Conservation (phyloP, 2,113 vertebrate genomes). For the Paedocypris sp. region DNA sequence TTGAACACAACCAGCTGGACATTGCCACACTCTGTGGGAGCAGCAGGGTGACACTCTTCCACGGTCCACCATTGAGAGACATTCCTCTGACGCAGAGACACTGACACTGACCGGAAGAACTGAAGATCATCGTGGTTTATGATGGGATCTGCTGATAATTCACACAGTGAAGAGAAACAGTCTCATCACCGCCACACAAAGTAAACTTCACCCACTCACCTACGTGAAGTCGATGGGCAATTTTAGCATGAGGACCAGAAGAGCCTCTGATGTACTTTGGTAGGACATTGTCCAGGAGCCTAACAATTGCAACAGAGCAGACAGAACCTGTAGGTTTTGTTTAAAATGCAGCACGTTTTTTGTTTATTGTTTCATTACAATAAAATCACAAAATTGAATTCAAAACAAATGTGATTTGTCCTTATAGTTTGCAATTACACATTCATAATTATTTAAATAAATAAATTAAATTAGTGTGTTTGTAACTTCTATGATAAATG, state of each 20-base stretch:
- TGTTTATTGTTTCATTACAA: too few relatives aligned
- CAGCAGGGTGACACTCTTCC: conserved; percentile 53
- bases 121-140: conserved; percentile 41
- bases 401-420: too few relatives aligned
- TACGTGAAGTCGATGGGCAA: conserved; percentile 43
- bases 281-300: conserved; percentile 49
- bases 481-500: too few relatives aligned
- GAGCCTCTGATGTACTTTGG: conserved; percentile 54
- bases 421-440: too few relatives aligned
- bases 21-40: conserved; percentile 46
- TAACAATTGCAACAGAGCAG: conserved; percentile 24
- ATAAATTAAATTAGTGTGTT: too few relatives aligned
- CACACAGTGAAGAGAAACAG: too few relatives aligned
- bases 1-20: conserved; percentile 61
- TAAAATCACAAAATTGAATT: too few relatives aligned
- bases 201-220: conserved; percentile 33
- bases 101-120: conserved; percentile 63
- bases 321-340: too few relatives aligned
- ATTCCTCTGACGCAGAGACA: conserved; percentile 50
- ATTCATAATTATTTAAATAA: too few relatives aligned
- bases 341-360: too few relatives aligned
- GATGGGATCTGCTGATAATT: conserved; percentile 36
- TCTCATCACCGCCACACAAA: not conserved
- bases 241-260: conserved; percentile 53
- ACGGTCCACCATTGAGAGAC: conserved; percentile 64